Conservation (phyloP, 2,113 vertebrate genomes). For the Lipophrys pholis region DNA sequence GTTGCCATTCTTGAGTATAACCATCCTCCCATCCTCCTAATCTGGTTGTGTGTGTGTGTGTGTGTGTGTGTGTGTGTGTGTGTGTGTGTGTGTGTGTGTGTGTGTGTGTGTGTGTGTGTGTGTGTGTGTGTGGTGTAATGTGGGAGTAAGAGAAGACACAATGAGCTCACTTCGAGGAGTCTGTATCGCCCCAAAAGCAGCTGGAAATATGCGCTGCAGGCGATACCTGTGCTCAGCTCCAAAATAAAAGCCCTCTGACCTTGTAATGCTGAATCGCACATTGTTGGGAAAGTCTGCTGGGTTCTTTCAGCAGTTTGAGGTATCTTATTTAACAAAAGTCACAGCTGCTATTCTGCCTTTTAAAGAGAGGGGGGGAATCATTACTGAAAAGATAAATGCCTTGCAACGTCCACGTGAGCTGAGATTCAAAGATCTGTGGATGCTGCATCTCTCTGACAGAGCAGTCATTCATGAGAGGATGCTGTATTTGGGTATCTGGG, state of each 20-base stretch:
- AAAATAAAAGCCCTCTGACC: conserved; percentile 55
- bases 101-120: conserved; percentile 19
- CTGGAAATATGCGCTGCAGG: conserved; percentile 57
- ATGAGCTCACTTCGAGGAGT: conserved; percentile 69
- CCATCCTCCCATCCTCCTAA: conserved; percentile 72
- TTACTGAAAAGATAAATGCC: conserved; percentile 9
- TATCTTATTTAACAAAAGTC: conserved; percentile 17
- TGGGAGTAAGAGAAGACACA: conserved; percentile 70
- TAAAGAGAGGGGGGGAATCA: neutral
- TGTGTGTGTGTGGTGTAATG: conserved; percentile 44
- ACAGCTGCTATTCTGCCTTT: conserved; percentile 2
- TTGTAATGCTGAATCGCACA: conserved; percentile 33
- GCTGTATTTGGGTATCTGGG: conserved; percentile 70
- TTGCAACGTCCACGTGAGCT: conserved; percentile 14
- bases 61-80: too few relatives aligned
- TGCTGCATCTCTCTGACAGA: conserved; percentile 40
- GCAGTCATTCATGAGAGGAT: conserved; percentile 53
- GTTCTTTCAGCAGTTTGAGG: conserved; percentile 12
- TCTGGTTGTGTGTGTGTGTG: conserved; percentile 31
- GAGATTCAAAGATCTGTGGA: conserved; percentile 18
- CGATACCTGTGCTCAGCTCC: conserved; percentile 52
- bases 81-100: neutral
- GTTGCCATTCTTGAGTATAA: conserved; percentile 71
- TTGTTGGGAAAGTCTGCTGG: conserved; percentile 9
- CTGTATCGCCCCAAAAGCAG: conserved; percentile 59